These are phyloP conservation scores for Apus apus DNA, from an alignment of 2,113 vertebrate species.

Conservation along the genomic window DNA sequence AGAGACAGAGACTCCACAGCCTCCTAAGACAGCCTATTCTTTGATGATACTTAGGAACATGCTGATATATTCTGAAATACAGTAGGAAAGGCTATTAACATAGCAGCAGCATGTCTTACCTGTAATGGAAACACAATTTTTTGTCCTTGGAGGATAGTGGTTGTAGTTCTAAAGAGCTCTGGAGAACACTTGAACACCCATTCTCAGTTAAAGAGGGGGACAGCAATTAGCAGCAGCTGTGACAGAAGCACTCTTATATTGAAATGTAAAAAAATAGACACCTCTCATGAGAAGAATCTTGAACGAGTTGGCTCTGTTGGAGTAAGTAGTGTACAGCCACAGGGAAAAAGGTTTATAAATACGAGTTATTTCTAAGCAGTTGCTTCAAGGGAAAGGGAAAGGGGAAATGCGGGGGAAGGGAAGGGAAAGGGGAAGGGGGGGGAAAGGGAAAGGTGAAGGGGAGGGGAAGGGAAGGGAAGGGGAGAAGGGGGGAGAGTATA, in stretches of 20 bases:
- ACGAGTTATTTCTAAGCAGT: neutral
- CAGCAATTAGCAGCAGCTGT: too few species aligned
- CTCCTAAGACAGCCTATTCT: neutral
- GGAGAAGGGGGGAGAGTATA: too few species aligned
- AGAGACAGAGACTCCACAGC: too few species aligned
- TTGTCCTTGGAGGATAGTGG: neutral
- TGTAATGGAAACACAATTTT: neutral
- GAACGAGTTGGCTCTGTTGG: neutral
- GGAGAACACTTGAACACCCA: neutral
- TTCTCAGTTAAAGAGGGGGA: neutral
- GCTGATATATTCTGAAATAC: neutral
- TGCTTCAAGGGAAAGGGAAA: neutral
- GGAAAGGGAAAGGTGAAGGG: too few species aligned
- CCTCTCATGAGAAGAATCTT: neutral
- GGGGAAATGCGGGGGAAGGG: too few species aligned
- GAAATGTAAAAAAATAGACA: neutral
- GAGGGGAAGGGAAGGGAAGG: too few species aligned
- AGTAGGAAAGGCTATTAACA: neutral
- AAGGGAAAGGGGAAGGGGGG: too few species aligned
- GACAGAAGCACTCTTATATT: too few species aligned
- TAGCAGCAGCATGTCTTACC: neutral
- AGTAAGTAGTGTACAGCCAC: rapidly evolving
- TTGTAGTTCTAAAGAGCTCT: neutral
- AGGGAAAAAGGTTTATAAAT: neutral
- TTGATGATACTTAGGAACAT: neutral